Conservation (phyloP, 2,888 invertebrate genomes). For the Eulithis prunata region DNA sequence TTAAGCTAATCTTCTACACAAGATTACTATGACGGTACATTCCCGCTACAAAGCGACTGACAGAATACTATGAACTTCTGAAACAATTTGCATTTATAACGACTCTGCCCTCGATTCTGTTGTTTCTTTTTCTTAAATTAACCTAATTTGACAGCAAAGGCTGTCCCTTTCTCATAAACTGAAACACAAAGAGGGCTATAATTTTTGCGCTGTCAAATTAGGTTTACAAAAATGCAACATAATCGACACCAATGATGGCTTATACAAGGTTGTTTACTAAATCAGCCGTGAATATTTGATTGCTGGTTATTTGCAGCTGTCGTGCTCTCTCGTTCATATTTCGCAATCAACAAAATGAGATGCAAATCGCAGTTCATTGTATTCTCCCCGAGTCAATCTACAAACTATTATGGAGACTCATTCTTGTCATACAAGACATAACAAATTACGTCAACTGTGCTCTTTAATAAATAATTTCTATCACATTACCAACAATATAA, state of each 20-base stretch:
- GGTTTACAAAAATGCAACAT: no score
- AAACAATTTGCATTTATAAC: not conserved
- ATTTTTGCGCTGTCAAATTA: no score
- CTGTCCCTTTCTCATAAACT: no score
- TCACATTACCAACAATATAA: constrained; percentile 77
- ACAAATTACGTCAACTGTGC: constrained; percentile 56
- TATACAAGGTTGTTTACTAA: no score
- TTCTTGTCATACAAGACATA: constrained; percentile 64
- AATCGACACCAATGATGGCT: no score
- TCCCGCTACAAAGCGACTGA: constrained; percentile 54
- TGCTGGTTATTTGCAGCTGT: not conserved
- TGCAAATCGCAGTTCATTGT: constrained; percentile 45
- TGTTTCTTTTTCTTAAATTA: no score
- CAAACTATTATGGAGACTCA: constrained; percentile 48
- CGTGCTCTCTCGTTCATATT: not conserved
- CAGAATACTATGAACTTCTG: constrained; percentile 41
- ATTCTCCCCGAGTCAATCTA: constrained; percentile 45
- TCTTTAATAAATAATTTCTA: constrained; percentile 62
- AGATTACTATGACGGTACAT: constrained; percentile 77
- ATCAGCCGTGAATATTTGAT: not conserved
- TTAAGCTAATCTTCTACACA: constrained; percentile 73
- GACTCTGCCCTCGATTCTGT: no score
- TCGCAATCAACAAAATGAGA: constrained; percentile 14
- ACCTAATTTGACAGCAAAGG: no score
- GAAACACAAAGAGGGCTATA: no score